Percentiles rank a stretch among this genome's conserved stretches.
Evolutionary conservation across 2,113 vertebrate species (phyloP).

Genomic region (Procavia capensis): DNA sequence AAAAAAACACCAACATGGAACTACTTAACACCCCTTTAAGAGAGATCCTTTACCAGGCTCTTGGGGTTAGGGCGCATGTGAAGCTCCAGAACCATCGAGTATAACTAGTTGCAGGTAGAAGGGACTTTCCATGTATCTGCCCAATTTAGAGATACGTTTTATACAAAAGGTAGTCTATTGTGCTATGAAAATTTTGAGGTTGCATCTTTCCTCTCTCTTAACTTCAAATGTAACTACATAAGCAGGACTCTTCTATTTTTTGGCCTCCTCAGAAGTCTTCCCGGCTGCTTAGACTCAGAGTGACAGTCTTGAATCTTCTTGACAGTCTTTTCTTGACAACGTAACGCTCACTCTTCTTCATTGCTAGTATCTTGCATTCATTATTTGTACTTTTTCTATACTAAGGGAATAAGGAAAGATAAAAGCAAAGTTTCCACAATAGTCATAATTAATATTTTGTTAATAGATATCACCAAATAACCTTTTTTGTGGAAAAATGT

Average conservation of each 20-base stretch:
- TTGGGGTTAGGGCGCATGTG: neutral
- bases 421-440: neutral
- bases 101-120: no score
- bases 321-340: neutral
- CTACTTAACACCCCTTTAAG: neutral
- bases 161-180: neutral
- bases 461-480: neutral
- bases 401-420: neutral
- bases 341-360: neutral
- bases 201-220: neutral
- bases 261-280: neutral
- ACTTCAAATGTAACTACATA: neutral
- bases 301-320: neutral
- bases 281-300: neutral
- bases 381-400: neutral
- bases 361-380: neutral
- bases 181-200: neutral
- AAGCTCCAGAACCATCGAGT: neutral
- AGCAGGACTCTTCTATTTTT: neutral
- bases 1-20: accelerated
- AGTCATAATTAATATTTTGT: neutral
- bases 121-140: neutral
- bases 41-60: neutral
- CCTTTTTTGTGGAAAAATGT: neutral
- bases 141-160: neutral